Conservation (phyloP, 1,140 invertebrate genomes). For the Platorchestia sp. region DNA sequence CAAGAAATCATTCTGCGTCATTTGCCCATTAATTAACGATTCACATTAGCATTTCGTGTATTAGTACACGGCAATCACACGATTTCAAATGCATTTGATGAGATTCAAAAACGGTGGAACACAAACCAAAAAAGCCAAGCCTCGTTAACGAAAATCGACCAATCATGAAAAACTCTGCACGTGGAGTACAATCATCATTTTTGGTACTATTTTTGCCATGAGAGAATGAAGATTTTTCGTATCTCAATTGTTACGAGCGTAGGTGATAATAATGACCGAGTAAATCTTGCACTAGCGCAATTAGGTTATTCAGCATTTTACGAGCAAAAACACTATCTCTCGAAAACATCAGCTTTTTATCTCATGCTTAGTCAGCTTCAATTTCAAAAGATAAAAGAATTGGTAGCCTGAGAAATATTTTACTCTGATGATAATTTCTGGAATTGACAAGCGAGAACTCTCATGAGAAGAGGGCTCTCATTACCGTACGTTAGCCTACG, state of each 20-base stretch:
- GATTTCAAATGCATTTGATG: background rate
- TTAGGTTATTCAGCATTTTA: constrained; percentile 27
- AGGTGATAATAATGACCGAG: background rate
- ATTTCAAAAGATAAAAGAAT: background rate
- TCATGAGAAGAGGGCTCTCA: background rate
- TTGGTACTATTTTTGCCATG: background rate
- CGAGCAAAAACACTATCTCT: background rate
- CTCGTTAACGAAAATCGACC: background rate
- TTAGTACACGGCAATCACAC: too few species aligned
- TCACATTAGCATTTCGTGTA: too few species aligned
- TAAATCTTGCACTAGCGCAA: constrained; percentile 4
- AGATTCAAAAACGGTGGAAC: background rate
- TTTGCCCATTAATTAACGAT: background rate
- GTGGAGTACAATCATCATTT: background rate
- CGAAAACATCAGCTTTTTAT: background rate
- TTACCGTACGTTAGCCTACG: background rate
- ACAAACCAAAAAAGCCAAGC: background rate
- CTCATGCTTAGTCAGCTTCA: background rate
- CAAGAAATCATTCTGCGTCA: background rate
- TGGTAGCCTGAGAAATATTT: background rate
- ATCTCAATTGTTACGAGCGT: background rate
- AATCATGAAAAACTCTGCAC: background rate
- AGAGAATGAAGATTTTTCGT: background rate
- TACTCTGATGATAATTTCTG: background rate
- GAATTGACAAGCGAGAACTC: background rate